Conservation (phyloP, 2,797 vertebrate species). For the Gymnoscopelus microlampas region DNA sequence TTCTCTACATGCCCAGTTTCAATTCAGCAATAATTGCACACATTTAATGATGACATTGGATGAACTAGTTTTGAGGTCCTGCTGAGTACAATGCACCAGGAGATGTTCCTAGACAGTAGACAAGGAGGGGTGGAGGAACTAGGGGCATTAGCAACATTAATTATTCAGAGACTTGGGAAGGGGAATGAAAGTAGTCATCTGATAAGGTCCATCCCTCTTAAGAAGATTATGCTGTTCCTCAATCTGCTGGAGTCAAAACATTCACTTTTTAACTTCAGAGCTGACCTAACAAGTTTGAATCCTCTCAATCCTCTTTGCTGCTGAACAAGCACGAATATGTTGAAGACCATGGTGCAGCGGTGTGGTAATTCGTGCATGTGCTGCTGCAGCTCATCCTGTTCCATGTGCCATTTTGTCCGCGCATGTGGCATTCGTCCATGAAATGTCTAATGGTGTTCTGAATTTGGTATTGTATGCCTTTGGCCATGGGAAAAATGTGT, state of each 20-base stretch:
- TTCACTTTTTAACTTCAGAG: constrained; percentile 44
- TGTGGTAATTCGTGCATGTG: too few relatives aligned
- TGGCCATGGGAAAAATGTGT: too few relatives aligned
- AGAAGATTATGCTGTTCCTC: constrained; percentile 61
- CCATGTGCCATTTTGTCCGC: too few relatives aligned
- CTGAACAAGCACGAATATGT: not conserved
- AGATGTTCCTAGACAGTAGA: constrained; percentile 25
- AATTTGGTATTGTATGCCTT: not conserved
- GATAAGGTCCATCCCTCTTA: constrained; percentile 67
- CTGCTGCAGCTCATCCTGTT: too few relatives aligned
- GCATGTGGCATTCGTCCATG: too few relatives aligned
- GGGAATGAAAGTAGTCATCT: constrained; percentile 49
- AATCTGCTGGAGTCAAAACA: constrained; percentile 38
- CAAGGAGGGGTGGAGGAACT: not conserved
- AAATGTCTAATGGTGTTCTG: not conserved
- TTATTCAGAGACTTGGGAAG: constrained; percentile 56
- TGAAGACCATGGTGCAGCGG: too few relatives aligned
- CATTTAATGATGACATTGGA: constrained; percentile 34
- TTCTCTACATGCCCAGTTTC: constrained; percentile 18
- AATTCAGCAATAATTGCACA: constrained; percentile 33
- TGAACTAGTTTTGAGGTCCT: constrained; percentile 34
- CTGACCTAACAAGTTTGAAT: constrained; percentile 34
- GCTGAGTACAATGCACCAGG: constrained; percentile 68
- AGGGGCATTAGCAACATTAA: constrained; percentile 51
- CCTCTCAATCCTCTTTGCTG: constrained; percentile 20